Base-by-base conservation (phyloP, 64 coral and sea anemone genomes). In the Orbicella faveolata region DNA sequence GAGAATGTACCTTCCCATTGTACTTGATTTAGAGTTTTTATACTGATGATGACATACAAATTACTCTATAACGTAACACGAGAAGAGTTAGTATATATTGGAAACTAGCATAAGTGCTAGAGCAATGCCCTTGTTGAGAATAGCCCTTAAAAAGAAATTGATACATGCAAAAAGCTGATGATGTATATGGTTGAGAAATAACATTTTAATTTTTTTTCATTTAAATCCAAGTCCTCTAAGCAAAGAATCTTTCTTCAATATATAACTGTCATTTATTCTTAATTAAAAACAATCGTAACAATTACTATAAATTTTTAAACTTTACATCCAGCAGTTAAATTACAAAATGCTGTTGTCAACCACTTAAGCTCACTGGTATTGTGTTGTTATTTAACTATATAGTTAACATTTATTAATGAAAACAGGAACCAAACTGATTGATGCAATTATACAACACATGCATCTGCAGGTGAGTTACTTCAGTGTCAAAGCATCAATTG, bases 401-500 rank as follows among this genome's bases (percentile, higher is more conserved):
- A 69, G 66, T 69, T 69, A 9, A 69, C 66, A 69, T 69, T 69
- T 21, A 21, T 69, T 35, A 75, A 75, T 35, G 73, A 35, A 75
- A 75, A 75, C 26, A 34, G 30, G 73, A 15, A 75, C 9, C 73
- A 75, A 75, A 75, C 26, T 75, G 30, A 75, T 75, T 35, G 73
- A 35, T 75, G 73, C 73, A 75, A 75, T 75, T 75, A 36, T 75
- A 75, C 34, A 14, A 75, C 73, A 75, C 26, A 75, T 75, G 73
- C 73, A 75, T 75, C 73, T 75, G 73, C 73, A 75, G 30, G 30
- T 75, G 34, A 36, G 26, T 75, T 75, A 75, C n/a, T 26, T 76
- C 75, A 76, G 34, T 76, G 75, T 76, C 75, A 76, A 76, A 39
- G 34, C 74, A 76, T 14, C 15, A 76, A 39, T 76, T 76, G 75